phyloP scores from a whole-genome alignment of 1,140 invertebrate species.

The Formica selysi region DNA sequence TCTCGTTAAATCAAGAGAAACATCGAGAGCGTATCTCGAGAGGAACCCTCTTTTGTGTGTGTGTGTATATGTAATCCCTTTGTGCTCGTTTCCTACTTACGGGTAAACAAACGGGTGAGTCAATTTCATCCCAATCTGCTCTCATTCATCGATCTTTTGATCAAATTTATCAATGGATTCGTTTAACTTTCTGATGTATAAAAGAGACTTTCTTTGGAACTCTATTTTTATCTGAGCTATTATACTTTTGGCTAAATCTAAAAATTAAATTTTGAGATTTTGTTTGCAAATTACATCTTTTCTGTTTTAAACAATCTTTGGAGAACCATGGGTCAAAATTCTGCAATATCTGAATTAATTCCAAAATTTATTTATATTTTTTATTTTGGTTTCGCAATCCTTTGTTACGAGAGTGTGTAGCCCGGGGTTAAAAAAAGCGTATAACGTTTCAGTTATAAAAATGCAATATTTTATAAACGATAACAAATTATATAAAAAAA shows the following conservation, averaged over 20 bases:
- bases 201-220: not conserved
- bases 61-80: slow-evolving; percentile 14
- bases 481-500: not conserved
- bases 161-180: not conserved
- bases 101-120: not conserved
- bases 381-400: not conserved
- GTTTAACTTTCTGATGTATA: not conserved
- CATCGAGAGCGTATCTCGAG: slow-evolving; percentile 28
- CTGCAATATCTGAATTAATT: not conserved
- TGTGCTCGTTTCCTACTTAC: slow-evolving; percentile 10
- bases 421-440: not conserved
- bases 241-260: not conserved
- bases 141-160: not conserved
- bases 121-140: slow-evolving; percentile 14
- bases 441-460: not conserved
- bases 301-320: not conserved
- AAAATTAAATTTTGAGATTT: not conserved
- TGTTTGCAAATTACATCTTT: not conserved
- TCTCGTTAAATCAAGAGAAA: slow-evolving; percentile 50
- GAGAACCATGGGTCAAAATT: not conserved
- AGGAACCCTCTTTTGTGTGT: not conserved
- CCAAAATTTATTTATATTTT: not conserved
- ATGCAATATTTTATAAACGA: not conserved
- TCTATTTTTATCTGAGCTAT: not conserved
- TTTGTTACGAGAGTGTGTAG: not conserved